Percentiles rank a stretch among this genome's conserved stretches.
phyloP scores from a whole-genome alignment of 2,888 invertebrate species.

The Ceramica pisi region DNA sequence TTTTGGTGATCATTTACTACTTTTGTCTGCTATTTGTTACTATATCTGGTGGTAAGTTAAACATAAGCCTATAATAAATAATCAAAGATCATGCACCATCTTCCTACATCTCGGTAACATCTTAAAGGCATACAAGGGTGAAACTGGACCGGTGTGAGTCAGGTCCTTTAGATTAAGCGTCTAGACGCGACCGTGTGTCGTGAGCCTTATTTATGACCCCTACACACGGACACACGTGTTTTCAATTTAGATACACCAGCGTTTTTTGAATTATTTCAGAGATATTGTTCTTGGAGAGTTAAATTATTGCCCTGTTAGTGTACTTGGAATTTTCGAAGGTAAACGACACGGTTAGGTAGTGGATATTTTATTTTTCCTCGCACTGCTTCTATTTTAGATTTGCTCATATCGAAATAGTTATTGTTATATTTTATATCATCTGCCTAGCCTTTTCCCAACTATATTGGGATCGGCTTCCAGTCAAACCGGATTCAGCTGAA shows the following conservation, averaged over 20 bases:
- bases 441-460: too few species aligned
- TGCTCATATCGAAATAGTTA: neutral
- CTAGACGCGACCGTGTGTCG: conserved; percentile 73
- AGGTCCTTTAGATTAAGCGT: conserved; percentile 79
- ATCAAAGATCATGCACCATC: neutral
- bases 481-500: too few species aligned
- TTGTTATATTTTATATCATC: too few species aligned
- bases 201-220: conserved; percentile 73
- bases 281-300: conserved; percentile 50
- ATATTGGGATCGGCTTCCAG: too few species aligned
- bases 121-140: conserved; percentile 65
- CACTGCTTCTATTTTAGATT: neutral
- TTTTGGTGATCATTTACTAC: too few species aligned
- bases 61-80: too few species aligned
- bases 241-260: conserved; percentile 73
- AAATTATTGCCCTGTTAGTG: conserved; percentile 32
- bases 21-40: too few species aligned
- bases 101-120: conserved; percentile 50
- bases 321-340: conserved; percentile 11
- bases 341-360: neutral
- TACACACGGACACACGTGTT: conserved; percentile 72
- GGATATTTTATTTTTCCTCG: neutral
- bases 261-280: conserved; percentile 61
- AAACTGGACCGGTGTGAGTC: conserved; percentile 71
- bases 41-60: too few species aligned